These are phyloP conservation scores for Aphelocoma californica DNA, from an alignment of 2,797 vertebrate genomes.

Conservation along the genomic window DNA sequence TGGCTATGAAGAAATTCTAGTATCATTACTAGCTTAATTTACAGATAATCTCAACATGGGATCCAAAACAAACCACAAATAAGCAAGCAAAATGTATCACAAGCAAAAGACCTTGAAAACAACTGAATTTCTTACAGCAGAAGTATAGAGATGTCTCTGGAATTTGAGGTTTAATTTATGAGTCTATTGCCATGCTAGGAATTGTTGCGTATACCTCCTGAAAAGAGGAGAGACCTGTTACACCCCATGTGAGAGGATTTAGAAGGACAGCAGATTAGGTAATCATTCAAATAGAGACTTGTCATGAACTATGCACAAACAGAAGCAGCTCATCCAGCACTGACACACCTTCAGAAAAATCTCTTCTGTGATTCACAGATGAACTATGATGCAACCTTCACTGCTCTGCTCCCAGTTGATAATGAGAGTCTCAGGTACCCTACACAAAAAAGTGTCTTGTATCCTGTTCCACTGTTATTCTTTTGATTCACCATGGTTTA, in stretches of 20 bases:
- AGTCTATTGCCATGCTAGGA: not conserved
- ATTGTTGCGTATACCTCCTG: not conserved
- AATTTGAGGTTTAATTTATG: not conserved
- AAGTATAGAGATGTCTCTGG: not conserved
- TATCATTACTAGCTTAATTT: not conserved
- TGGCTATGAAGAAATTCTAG: not conserved
- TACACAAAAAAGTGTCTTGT: not conserved
- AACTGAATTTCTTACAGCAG: not conserved
- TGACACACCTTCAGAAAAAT: slow-evolving; percentile 2
- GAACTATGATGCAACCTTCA: not conserved
- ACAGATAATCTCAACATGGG: not conserved
- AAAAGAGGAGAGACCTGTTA: not conserved
- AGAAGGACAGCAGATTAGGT: not conserved
- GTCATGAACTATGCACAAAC: not conserved
- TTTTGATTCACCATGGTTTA: not conserved
- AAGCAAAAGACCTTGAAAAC: not conserved
- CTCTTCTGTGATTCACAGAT: not conserved
- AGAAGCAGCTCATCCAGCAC: not conserved
- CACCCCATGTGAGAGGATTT: not conserved
- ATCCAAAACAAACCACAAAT: not conserved
- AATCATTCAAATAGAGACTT: not conserved
- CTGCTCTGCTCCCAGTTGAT: not conserved
- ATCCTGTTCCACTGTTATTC: not conserved
- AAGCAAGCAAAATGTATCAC: not conserved
- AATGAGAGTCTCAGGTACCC: not conserved